phyloP scores from a whole-genome alignment of 2,888 invertebrate genomes.

The Drosophila macrospina region DNA sequence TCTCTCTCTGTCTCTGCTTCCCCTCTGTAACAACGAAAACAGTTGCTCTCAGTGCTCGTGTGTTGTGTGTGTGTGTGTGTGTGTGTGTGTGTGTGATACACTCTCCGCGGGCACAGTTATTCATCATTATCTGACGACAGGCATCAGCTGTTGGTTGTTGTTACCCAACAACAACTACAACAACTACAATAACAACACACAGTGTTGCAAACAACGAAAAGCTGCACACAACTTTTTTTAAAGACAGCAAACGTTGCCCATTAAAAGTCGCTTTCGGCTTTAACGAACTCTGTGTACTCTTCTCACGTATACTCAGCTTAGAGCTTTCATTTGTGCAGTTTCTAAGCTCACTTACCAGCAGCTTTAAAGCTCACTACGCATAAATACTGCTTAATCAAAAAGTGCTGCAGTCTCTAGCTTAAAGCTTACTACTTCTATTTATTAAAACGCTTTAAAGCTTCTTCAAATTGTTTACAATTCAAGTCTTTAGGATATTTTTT shows the following conservation, averaged over 20 bases:
- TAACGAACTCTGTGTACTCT: constrained; percentile 10
- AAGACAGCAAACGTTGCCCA: constrained; percentile 33
- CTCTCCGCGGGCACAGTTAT: constrained; percentile 61
- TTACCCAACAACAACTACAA: constrained; percentile 53
- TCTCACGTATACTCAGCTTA: background rate
- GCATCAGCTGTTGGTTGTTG: constrained; percentile 71
- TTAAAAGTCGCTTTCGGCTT: background rate
- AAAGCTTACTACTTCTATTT: no score
- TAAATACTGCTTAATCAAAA: no score
- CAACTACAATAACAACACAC: constrained; percentile 20
- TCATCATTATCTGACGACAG: constrained; percentile 71
- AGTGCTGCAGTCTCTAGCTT: no score
- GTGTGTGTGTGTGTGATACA: constrained; percentile 36
- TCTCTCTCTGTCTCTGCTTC: no score
- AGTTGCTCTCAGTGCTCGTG: background rate
- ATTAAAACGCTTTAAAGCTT: no score
- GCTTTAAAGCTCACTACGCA: no score
- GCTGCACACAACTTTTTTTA: constrained; percentile 54
- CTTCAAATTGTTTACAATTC: no score
- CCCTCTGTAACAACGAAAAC: constrained; percentile 3
- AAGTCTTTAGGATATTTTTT: no score
- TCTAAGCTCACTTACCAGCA: no score
- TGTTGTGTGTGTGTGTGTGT: constrained; percentile 3
- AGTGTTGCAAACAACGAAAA: constrained; percentile 53
- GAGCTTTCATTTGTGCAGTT: no score